Conservation (phyloP, 2,888 invertebrate genomes). For the Flabesymbios commensalis region DNA sequence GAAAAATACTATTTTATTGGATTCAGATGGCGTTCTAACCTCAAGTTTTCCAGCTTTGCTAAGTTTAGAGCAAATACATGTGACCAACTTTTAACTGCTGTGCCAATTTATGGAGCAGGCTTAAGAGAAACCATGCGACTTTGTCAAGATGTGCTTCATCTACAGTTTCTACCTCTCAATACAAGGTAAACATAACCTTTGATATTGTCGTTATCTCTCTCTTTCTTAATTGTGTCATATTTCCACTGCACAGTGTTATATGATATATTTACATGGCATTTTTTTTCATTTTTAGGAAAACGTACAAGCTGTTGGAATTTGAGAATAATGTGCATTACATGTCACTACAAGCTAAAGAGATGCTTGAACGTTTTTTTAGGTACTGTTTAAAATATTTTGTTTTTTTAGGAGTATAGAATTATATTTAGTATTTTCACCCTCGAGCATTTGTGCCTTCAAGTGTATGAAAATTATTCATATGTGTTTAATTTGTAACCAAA, state of each 20-base stretch:
- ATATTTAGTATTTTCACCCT: too few relatives aligned
- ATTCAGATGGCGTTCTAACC: conserved; percentile 53
- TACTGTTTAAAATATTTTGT: conserved; percentile 26
- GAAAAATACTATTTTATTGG: too few relatives aligned
- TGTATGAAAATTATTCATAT: too few relatives aligned
- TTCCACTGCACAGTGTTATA: not conserved
- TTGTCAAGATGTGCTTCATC: conserved; percentile 51
- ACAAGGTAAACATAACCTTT: conserved; percentile 45
- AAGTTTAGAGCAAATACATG: conserved; percentile 38
- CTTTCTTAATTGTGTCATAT: too few relatives aligned
- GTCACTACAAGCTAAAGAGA: conserved; percentile 52
- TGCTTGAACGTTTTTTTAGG: conserved; percentile 51
- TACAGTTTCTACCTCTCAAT: conserved; percentile 55
- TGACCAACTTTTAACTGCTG: conserved; percentile 42
- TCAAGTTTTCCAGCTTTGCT: conserved; percentile 45
- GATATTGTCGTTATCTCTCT: not conserved
- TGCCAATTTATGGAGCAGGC: conserved; percentile 53
- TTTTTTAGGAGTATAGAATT: not conserved
- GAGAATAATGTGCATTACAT: conserved; percentile 55
- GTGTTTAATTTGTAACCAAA: too few relatives aligned
- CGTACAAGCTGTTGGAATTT: conserved; percentile 34
- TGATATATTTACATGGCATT: not conserved
- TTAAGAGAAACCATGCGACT: conserved; percentile 51
- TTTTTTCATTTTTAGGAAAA: conserved; percentile 10
- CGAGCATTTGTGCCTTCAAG: too few relatives aligned